phyloP scores from a whole-genome alignment of 2,888 invertebrate genomes.

The Lycocerus yunnanus region DNA sequence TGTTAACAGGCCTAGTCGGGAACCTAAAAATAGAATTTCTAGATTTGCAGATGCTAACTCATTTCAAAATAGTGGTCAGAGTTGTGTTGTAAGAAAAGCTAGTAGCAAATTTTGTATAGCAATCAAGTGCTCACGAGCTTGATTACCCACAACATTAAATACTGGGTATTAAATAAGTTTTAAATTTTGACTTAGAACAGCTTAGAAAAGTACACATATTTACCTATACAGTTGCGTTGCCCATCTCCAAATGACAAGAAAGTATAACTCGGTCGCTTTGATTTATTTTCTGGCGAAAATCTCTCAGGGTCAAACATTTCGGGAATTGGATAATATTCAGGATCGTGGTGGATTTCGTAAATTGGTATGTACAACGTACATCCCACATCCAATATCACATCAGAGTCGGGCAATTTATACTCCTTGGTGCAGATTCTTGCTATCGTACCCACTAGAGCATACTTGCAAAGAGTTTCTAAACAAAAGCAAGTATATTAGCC shows the following conservation, averaged over 20 bases:
- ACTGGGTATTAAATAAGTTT: no score
- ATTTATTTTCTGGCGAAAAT: conserved; percentile 60
- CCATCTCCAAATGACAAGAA: conserved; percentile 65
- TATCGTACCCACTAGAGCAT: conserved; percentile 41
- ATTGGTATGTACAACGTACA: conserved; percentile 37
- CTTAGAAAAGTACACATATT: no score
- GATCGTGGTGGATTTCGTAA: conserved; percentile 41
- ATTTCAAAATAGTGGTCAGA: no score
- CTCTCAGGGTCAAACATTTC: conserved; percentile 65
- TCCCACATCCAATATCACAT: conserved; percentile 36
- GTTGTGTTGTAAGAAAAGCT: no score
- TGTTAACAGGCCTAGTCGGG: not conserved
- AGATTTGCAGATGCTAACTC: no score
- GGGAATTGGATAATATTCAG: conserved; percentile 55
- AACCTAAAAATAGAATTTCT: not conserved
- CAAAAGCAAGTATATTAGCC: no score
- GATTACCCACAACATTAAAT: no score
- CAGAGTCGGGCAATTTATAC: conserved; percentile 40
- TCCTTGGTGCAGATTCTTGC: conserved; percentile 38
- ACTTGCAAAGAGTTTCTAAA: conserved; percentile 43
- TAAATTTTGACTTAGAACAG: no score
- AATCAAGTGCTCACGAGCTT: no score
- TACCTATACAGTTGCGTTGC: conserved; percentile 62
- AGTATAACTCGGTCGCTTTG: conserved; percentile 54
- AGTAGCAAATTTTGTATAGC: no score